A percentile compares a stretch with the other conserved stretches of the same genome.
Conservation (phyloP, 2,888 invertebrate species). For the Pseudoips prasinana region DNA sequence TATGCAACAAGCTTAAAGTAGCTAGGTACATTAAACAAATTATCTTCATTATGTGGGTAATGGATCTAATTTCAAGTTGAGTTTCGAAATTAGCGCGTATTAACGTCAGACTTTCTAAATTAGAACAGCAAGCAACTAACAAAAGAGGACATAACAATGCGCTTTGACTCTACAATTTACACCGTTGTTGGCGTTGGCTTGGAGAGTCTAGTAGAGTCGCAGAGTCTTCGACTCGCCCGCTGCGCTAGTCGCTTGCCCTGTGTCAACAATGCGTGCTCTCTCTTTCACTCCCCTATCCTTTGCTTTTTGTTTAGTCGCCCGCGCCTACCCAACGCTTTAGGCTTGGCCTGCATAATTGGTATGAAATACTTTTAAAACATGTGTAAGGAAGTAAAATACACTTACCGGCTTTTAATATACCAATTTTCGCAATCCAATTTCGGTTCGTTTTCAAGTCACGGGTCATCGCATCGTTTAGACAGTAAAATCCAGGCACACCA, state of each 20-base stretch:
- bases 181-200: slow-evolving; percentile 14
- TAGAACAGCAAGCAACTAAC: slow-evolving; percentile 15
- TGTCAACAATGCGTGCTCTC: slow-evolving; percentile 73
- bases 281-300: slow-evolving; percentile 63
- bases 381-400: slow-evolving; percentile 30
- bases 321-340: slow-evolving; percentile 48
- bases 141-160: slow-evolving; percentile 41
- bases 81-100: slow-evolving; percentile 17
- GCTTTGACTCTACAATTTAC: slow-evolving; percentile 41
- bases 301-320: slow-evolving; percentile 62
- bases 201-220: slow-evolving; percentile 23
- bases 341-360: slow-evolving; percentile 36
- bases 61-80: slow-evolving; percentile 14
- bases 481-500: slow-evolving; percentile 39
- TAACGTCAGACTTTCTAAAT: slow-evolving; percentile 22
- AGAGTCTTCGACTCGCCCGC: slow-evolving; percentile 31
- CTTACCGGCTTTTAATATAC: slow-evolving; percentile 58
- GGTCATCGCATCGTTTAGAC: slow-evolving; percentile 45
- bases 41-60: slow-evolving; percentile 7
- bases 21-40: slow-evolving; percentile 4
- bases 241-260: slow-evolving; percentile 50
- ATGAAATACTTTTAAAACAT: slow-evolving; percentile 7
- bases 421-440: slow-evolving; percentile 60
- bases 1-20: not conserved
- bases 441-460: slow-evolving; percentile 43